A percentile compares a stretch with the other conserved stretches of the same genome.
Evolutionary conservation across 2,113 vertebrate species (phyloP).

Genomic region (Hylia prasina): DNA sequence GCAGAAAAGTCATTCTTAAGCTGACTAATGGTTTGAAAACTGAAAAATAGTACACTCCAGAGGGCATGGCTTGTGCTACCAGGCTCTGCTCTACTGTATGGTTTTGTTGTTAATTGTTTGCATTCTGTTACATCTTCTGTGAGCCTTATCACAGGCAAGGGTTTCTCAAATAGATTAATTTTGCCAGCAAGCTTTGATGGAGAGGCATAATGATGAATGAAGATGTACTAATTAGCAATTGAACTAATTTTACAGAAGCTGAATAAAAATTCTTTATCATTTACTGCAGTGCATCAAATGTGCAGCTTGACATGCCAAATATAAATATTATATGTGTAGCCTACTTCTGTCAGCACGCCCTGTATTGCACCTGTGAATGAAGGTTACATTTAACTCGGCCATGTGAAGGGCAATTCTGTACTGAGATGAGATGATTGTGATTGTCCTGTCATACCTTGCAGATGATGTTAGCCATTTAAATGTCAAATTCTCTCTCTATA

Average conservation of each 20-base stretch:
- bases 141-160: neutral
- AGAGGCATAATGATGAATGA: neutral
- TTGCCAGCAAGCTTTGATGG: neutral
- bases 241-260: neutral
- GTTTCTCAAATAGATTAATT: neutral
- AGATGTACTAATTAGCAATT: neutral
- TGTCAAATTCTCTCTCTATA: neutral
- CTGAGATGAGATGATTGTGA: neutral
- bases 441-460: neutral
- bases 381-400: neutral
- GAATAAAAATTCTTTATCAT: neutral
- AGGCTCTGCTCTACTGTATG: neutral
- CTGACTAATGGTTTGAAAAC: neutral
- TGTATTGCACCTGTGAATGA: neutral
- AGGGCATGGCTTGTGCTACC: neutral
- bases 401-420: neutral
- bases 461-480: neutral
- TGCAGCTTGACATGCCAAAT: neutral
- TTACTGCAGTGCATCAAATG: neutral
- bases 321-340: neutral
- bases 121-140: neutral
- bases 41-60: neutral
- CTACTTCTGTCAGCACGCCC: neutral
- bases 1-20: neutral
- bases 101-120: constrained; percentile 51